Conservation (phyloP, 1,140 invertebrate species). For the Philopotamus ludificatus region DNA sequence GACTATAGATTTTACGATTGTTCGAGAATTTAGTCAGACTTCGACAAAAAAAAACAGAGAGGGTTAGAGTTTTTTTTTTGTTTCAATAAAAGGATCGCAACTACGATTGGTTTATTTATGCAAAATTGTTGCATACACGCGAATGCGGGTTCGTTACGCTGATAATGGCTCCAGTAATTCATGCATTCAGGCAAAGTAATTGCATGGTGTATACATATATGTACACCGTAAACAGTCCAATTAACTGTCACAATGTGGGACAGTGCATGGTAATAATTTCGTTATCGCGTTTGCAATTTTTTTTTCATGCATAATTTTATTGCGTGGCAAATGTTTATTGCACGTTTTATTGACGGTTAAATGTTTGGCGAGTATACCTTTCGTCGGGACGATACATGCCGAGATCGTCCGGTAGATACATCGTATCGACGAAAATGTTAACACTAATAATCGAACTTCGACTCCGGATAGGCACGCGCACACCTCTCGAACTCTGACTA, state of each 20-base stretch:
- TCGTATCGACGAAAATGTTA: not conserved
- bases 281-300: no score
- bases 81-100: no score
- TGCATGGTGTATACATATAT: not conserved
- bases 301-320: no score
- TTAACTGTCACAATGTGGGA: constrained; percentile 5
- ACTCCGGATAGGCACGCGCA: not conserved
- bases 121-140: no score
- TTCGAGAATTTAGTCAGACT: no score
- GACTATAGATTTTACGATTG: no score
- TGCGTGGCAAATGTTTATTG: no score
- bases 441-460: constrained; percentile 1
- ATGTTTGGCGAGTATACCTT: constrained; percentile 4
- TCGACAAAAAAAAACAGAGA: no score
- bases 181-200: constrained; percentile 2
- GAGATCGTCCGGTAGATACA: constrained; percentile 31
- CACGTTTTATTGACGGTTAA: no score
- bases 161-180: constrained; percentile 27
- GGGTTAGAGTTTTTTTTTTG: no score
- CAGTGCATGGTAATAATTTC: no score
- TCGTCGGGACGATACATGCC: constrained; percentile 18
- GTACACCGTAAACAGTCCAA: not conserved
- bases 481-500: not conserved
- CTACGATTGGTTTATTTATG: no score
- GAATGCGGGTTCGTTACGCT: constrained; percentile 20